A percentile compares a stretch with the other conserved stretches of the same genome.
phyloP scores from a whole-genome alignment of 2,797 vertebrate species.

The Leptodactylus fallax region DNA sequence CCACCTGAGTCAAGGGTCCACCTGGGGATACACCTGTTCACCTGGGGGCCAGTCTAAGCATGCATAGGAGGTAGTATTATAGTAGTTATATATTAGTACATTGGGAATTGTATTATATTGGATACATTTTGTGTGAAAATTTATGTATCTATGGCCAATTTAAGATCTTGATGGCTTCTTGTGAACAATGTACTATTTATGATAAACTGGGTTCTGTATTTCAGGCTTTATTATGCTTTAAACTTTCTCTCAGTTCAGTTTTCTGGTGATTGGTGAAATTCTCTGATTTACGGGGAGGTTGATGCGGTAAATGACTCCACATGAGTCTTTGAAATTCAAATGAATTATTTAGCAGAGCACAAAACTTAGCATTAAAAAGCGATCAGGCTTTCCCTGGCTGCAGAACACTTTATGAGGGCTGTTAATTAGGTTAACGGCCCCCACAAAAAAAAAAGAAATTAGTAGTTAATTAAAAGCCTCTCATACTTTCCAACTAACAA shows the following conservation, averaged over 20 bases:
- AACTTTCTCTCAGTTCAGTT: neutral
- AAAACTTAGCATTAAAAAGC: slow-evolving; percentile 38
- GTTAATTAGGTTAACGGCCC: slow-evolving; percentile 43
- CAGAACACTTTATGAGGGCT: neutral
- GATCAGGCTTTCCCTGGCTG: slow-evolving; percentile 8
- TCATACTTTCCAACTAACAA: slow-evolving; percentile 24
- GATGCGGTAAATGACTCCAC: neutral
- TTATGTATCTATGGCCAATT: neutral
- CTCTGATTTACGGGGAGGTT: neutral
- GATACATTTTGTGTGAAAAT: neutral
- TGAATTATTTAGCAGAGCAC: slow-evolving; percentile 8
- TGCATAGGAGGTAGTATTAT: neutral
- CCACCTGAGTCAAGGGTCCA: too few relatives aligned
- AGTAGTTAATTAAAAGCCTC: slow-evolving; percentile 40
- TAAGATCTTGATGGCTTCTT: neutral
- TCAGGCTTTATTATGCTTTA: neutral
- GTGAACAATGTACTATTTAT: neutral
- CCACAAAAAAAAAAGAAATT: slow-evolving; percentile 29
- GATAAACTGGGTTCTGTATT: neutral
- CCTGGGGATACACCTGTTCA: too few relatives aligned
- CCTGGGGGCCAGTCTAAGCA: too few relatives aligned
- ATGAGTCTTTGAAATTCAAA: slow-evolving; percentile 35
- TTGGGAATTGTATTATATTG: neutral
- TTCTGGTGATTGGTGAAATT: neutral
- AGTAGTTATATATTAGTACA: neutral